Evolutionary conservation across 2,888 invertebrate genomes (phyloP).

Genomic region (Melanostoma mellinum): DNA sequence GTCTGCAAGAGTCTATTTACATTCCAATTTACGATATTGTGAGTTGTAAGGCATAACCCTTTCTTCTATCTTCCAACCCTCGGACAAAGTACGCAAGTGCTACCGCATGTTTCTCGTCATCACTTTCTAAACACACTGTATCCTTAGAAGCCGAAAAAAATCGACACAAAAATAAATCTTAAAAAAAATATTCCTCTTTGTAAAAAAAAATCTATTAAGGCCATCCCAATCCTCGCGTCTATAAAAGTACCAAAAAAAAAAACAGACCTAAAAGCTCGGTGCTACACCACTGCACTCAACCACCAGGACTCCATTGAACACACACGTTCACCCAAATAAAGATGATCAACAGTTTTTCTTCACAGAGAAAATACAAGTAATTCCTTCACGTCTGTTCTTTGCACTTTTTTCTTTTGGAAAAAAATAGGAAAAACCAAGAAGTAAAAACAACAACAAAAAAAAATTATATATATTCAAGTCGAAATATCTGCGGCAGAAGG

Average conservation of each 20-base stretch:
- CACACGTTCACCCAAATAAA: slow-evolving; percentile 15
- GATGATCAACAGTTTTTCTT: slow-evolving; percentile 67
- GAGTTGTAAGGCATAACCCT: too few species aligned
- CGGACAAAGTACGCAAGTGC: too few species aligned
- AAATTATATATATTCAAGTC: slow-evolving; percentile 21
- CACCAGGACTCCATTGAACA: slow-evolving; percentile 41
- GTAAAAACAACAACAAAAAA: background rate
- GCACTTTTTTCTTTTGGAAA: slow-evolving; percentile 19
- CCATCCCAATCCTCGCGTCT: slow-evolving; percentile 27
- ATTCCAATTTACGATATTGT: too few species aligned
- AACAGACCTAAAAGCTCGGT: slow-evolving; percentile 39
- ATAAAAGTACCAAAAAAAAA: slow-evolving; percentile 30
- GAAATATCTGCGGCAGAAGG: slow-evolving; percentile 70
- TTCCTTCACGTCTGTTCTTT: slow-evolving; percentile 56
- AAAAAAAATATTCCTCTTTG: slow-evolving; percentile 34
- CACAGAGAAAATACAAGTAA: slow-evolving; percentile 34
- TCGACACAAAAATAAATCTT: slow-evolving; percentile 7
- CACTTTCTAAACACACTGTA: slow-evolving; percentile 27
- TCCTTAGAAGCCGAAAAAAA: background rate
- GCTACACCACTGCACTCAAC: slow-evolving; percentile 24
- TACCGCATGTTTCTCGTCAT: too few species aligned
- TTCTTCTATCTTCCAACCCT: too few species aligned
- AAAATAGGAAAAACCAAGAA: background rate
- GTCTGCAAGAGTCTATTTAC: too few species aligned
- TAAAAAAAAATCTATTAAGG: slow-evolving; percentile 8